Evolutionary conservation across 1,140 invertebrate genomes (phyloP), one percentile per base, ranked within the genome.

Genomic region (Palaemon carinicauda): DNA sequence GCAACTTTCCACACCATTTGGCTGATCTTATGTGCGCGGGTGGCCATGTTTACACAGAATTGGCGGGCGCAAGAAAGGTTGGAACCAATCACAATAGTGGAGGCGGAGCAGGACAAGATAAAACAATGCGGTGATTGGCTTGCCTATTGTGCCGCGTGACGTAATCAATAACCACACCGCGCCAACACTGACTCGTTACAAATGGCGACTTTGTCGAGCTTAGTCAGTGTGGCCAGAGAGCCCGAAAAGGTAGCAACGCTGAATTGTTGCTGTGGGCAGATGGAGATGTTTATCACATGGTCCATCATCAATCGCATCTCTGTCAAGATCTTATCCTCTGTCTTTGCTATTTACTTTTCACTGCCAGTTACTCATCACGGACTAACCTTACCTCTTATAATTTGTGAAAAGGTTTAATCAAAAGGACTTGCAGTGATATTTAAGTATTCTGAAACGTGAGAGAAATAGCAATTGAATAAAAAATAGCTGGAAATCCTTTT

Each of bases 81-180:
- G 84, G 51, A 77, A 86, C 84, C 84, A 86, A 86, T 86, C 84
- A 86, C 84, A 86, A 86, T 86, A 50, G 84, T 69, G 84, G 80
- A 77, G 84, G 84, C 84, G 84, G 84, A 74, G 84, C 84, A 71
- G 52, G 53, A 52, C 84, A 65, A 31, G 27, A 80, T 86, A 86
- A 86, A 86, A 86, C 84, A 86, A 86, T 86, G 84, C 84, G 84
- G 84, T 86, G 84, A 86, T 86, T 86, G 84, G 84, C 84, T 78
- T 86, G 77, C 77, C 84, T 86, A 86, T 86, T 86, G 84, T 86
- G 84, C 84, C 52, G 84, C 84, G 84, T 86, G 84, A 86, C 84
- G 84, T 80, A 86, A 86, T 86, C 84, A 86, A 86, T 86, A 86
- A 86, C 77, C 84, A 80, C 84, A 86, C 77, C 84, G 75, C 84